Evolutionary conservation across 2,888 invertebrate species (phyloP), one percentile per base, ranked within the genome.

Genomic region (Patella pellucida): DNA sequence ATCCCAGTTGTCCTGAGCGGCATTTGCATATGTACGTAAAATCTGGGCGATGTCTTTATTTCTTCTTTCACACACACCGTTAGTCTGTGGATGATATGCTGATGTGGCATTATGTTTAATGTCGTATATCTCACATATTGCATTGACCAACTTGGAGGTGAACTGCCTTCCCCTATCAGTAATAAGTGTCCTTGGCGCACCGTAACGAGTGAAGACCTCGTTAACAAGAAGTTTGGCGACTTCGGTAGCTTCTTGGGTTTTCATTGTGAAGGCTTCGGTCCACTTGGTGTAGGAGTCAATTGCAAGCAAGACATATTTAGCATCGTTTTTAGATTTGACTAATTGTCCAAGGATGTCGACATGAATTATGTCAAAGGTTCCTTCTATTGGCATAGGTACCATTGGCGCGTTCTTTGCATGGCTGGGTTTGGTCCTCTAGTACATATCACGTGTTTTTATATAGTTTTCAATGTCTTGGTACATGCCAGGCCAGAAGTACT

Each of bases 101-200:
- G 56, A 50, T 12, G 73, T 76, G 12, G 16, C 27, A 54, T 19
- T 19, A 14, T 41, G 54, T 19, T 69, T 69, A 19, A 76, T 56
- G n/a, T 73, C 52, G 31, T 70, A 23, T 14, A 76, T 50, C 16
- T 69, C 52, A 50, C 62, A 73, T n/a, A 76, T 15, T 51, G 54
- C 56, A n/a, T 31, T 19, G 51, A 79, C 74, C 15, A 79, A 5
- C 1, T 70, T 67, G 4, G 79, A 79, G 52, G 78, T 69, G 52
- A 81, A 79, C 31, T 79, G 75, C 14, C 54, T n/a, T 23, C 79
- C 81, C 71, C 77, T 74, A 23, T 81, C 79, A 19, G 75, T 78
- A 50, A n/a, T n/a, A n/a, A n/a, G n/a, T n/a, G n/a, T n/a, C n/a
- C n/a, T n/a, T n/a, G n/a, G n/a, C n/a, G n/a, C n/a, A n/a, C n/a